A percentile compares a stretch with the other conserved stretches of the same genome.
Evolutionary conservation across 2,113 vertebrate genomes (phyloP).

Genomic region (Ictidomys tridecemlineatus): DNA sequence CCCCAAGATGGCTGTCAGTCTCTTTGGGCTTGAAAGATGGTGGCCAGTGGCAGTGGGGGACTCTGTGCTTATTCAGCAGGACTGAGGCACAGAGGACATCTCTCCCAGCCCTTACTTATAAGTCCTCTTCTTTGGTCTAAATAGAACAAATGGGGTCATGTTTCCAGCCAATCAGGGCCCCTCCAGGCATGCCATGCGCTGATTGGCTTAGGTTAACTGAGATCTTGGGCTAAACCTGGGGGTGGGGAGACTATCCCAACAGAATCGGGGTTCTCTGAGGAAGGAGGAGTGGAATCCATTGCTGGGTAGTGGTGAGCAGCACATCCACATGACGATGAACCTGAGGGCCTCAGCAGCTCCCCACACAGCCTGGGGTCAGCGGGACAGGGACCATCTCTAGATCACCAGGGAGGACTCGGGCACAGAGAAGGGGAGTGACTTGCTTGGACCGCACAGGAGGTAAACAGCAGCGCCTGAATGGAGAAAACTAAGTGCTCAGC

Average conservation of each 20-base stretch:
- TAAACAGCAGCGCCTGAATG: neutral
- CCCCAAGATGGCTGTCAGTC: neutral
- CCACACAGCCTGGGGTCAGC: neutral
- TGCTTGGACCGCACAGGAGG: neutral
- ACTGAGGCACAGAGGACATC: neutral
- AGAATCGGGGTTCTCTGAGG: neutral
- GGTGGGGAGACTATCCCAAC: neutral
- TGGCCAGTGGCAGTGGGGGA: neutral
- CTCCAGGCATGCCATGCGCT: neutral
- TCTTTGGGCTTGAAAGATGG: neutral
- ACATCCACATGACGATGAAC: accelerated
- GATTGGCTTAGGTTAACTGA: neutral
- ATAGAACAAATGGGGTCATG: neutral
- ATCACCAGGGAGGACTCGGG: neutral
- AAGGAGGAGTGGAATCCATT: neutral
- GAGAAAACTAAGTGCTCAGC: neutral
- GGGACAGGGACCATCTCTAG: neutral
- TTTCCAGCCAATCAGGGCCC: neutral
- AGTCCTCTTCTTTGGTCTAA: neutral
- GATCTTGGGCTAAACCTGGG: neutral
- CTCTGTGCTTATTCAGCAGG: neutral
- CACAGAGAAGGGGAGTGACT: no score
- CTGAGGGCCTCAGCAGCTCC: neutral
- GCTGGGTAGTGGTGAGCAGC: no score
- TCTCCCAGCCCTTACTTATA: neutral